These are phyloP conservation scores for Pelagia noctiluca DNA, from an alignment of 30 jellyfish, hydroid and myxozoan species.

Conservation along the genomic window DNA sequence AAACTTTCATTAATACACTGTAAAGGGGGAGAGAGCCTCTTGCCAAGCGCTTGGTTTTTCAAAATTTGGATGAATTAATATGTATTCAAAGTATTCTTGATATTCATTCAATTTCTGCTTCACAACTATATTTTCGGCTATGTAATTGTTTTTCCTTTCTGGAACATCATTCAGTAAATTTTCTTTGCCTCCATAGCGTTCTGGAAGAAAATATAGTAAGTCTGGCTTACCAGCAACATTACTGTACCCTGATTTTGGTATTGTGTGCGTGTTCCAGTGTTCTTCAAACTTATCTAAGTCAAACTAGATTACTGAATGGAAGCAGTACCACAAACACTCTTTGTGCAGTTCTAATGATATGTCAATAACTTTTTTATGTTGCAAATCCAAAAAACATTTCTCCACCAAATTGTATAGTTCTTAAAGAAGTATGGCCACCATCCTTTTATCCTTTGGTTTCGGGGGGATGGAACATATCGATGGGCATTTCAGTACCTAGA, in stretches of 20 bases:
- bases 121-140: constrained; percentile 25
- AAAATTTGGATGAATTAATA: neutral
- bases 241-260: constrained; percentile 13
- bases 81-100: constrained; percentile 25
- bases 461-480: constrained; percentile 60
- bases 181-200: constrained; percentile 19
- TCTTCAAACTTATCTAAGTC: constrained; percentile 40
- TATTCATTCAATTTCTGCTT: neutral
- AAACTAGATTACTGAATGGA: constrained; percentile 12
- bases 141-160: neutral
- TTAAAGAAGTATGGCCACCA: constrained; percentile 53
- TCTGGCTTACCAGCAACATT: constrained; percentile 28
- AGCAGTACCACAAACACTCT: constrained; percentile 44
- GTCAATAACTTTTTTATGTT: constrained; percentile 5
- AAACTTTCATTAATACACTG: neutral
- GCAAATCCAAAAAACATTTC: constrained; percentile 35
- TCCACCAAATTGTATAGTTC: constrained; percentile 38
- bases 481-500: constrained; percentile 40
- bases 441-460: constrained; percentile 62
- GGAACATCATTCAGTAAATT: neutral
- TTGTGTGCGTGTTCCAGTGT: constrained; percentile 49
- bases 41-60: constrained; percentile 15
- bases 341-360: constrained; percentile 21
- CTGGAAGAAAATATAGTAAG: constrained; percentile 18
- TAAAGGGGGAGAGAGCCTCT: constrained; percentile 13